phyloP scores from a whole-genome alignment of 2,113 vertebrate genomes.

The Grantiella picta region DNA sequence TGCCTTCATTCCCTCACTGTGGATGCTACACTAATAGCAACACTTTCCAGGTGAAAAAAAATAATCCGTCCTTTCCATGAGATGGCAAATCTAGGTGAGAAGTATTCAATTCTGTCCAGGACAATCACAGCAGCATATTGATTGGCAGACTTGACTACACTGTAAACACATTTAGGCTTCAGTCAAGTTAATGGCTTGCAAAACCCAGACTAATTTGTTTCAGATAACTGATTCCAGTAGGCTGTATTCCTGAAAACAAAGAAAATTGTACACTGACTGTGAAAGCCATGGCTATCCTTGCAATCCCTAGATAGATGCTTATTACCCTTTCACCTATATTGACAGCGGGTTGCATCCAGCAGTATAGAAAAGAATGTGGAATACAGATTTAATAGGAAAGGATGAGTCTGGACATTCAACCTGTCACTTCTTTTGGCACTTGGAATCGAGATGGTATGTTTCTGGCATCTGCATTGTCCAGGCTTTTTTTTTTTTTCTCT shows the following conservation, averaged over 20 bases:
- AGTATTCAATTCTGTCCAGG: not conserved
- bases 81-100: not conserved
- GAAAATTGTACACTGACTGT: not conserved
- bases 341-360: not conserved
- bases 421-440: not conserved
- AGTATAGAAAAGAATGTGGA: not conserved
- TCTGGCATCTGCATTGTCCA: not conserved
- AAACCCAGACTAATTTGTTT: slow-evolving; percentile 8
- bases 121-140: not conserved
- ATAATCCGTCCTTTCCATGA: not conserved
- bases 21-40: not conserved
- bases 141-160: not conserved
- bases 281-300: not conserved
- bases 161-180: not conserved
- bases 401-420: not conserved
- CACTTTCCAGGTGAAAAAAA: not conserved
- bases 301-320: not conserved
- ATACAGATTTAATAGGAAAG: not conserved
- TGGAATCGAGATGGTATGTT: not conserved
- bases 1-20: not conserved
- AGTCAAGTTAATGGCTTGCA: not conserved
- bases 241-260: not conserved
- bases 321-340: not conserved
- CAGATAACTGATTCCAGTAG: not conserved
- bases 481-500: not conserved